Percentiles rank a stretch among this genome's conserved stretches.
These are phyloP conservation scores for Chelonus insularis DNA, from an alignment of 1,140 invertebrate species.

Conservation along the genomic window DNA sequence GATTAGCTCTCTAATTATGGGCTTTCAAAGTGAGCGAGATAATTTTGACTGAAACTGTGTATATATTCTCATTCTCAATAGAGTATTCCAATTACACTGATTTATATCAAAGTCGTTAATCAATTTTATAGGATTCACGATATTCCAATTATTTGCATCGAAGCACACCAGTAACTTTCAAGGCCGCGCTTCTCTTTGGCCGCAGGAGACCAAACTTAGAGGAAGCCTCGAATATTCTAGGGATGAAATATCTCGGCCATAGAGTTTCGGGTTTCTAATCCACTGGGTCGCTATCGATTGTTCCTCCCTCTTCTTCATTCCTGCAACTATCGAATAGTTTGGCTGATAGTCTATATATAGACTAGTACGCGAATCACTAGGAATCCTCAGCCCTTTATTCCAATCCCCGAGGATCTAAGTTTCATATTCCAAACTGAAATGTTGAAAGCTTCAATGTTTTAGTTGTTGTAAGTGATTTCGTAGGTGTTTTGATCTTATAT, in stretches of 20 bases:
- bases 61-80: too few species aligned
- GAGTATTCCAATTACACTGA: constrained; percentile 6
- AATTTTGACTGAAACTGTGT: too few species aligned
- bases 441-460: background rate
- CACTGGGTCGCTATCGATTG: constrained; percentile 12
- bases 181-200: background rate
- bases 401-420: background rate
- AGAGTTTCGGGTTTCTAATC: constrained; percentile 13
- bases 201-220: background rate
- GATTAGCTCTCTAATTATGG: too few species aligned
- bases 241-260: constrained; percentile 7
- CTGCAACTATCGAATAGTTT: background rate
- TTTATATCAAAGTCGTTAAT: constrained; percentile 7
- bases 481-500: background rate
- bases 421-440: background rate
- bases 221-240: constrained; percentile 4
- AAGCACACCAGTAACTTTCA: constrained; percentile 11
- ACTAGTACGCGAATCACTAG: background rate
- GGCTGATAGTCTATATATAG: background rate
- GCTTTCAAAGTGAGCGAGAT: too few species aligned
- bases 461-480: background rate
- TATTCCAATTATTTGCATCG: constrained; percentile 18
- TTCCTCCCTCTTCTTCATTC: background rate
- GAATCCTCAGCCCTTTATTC: background rate
- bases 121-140: background rate